Evolutionary conservation across 2,888 invertebrate species (phyloP), one percentile per base, ranked within the genome.

Genomic region (Chydorus sphaericus): DNA sequence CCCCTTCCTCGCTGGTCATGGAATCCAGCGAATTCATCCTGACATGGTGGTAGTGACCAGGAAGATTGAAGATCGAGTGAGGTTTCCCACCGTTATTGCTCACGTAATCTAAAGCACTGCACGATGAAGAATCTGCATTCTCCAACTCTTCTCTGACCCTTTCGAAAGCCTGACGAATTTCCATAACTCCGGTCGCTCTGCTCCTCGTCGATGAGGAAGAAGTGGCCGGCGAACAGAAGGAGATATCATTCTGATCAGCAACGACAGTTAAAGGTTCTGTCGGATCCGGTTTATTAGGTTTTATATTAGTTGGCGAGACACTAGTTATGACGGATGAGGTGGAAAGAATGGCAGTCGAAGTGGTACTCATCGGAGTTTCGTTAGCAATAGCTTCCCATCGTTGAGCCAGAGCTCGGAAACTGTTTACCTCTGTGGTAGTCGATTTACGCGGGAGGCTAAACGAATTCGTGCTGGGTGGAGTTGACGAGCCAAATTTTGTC

Each of bases 21-120:
- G 76, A 75, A 61, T 77, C 77, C 52, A 76, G 65, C 44, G 76
- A 77, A 2, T 75, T 73, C 61, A 75, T 75, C 8, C 76, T 66
- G 38, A 71, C 70, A 60, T 75, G 72, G 39, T 33, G 33, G 8
- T 23, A 26, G 26, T 28, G 48, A 28, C 29, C 30, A 23, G 44
- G 48, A 29, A 31, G 20, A n/a, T n/a, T 18, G 14, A 38, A 52
- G 18, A 44, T 18, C 18, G 54, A 16, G 30, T 57, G 30, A 10
- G 44, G 18, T 14, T 44, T 39, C 7, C n/a, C n/a, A n/a, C n/a
- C n/a, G n/a, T n/a, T n/a, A n/a, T n/a, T n/a, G n/a, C 23, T 39
- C 37, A 38, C 6, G 48, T 30, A n/a, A 54, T 59, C n/a, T 48
- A 58, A 44, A 56, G 56, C 54, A 53, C 38, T 30, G 48, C 36